Conservation (phyloP, 2,113 vertebrate species). For the Mormyrus lacerda region DNA sequence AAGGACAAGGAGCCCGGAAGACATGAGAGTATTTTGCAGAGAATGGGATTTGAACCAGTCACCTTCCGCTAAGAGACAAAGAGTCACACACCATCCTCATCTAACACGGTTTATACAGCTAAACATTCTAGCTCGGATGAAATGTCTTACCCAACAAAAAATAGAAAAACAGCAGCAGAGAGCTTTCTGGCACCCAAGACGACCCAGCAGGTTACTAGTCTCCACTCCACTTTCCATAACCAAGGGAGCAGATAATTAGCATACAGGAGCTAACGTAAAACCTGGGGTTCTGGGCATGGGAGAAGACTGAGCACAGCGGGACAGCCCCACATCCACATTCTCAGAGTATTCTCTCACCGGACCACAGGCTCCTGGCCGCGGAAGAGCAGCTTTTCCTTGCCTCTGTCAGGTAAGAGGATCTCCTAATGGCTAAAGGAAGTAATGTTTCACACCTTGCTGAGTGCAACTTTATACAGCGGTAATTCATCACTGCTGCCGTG, state of each 20-base stretch:
- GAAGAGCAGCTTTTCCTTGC: neutral
- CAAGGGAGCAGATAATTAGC: neutral
- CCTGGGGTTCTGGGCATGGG: neutral
- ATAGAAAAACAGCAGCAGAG: neutral
- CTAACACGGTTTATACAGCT: neutral
- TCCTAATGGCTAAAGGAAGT: conserved; percentile 41
- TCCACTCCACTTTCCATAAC: neutral
- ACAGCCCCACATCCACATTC: neutral
- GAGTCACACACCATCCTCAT: neutral
- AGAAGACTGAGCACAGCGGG: neutral
- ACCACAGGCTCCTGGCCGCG: neutral
- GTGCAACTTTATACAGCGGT: conserved; percentile 48
- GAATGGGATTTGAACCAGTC: neutral
- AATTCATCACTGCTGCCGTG: conserved; percentile 42
- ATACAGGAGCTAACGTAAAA: neutral
- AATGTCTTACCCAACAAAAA: neutral
- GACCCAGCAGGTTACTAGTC: neutral
- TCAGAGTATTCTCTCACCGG: neutral
- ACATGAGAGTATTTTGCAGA: neutral
- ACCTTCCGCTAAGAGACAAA: neutral
- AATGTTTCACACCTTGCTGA: conserved; percentile 48
- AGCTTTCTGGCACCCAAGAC: neutral
- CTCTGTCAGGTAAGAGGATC: conserved; percentile 45
- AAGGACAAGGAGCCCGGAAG: neutral
- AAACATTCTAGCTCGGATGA: neutral